Evolutionary conservation across 2,797 vertebrate genomes (phyloP).

Genomic region (Monodelphis domestica): DNA sequence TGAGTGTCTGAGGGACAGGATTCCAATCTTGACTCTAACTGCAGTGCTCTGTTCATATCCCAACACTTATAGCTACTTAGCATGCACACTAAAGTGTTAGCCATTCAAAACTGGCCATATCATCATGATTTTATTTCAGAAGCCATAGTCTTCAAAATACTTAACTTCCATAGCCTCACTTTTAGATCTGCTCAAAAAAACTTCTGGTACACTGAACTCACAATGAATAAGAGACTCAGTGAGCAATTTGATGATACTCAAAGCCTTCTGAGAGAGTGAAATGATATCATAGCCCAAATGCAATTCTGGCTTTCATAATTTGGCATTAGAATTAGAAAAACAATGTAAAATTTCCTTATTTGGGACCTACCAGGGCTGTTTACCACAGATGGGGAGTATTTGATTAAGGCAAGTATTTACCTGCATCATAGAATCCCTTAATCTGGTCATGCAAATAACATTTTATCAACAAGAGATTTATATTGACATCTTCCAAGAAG

Average conservation of each 20-base stretch:
- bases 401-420: conserved; percentile 1
- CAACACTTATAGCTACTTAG: neutral
- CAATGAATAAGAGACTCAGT: neutral
- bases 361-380: neutral
- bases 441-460: conserved; percentile 22
- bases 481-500: conserved; percentile 21
- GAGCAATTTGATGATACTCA: neutral
- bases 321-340: neutral
- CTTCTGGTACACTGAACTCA: neutral
- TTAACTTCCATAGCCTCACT: neutral
- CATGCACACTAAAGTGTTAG: neutral
- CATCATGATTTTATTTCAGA: neutral
- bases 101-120: neutral
- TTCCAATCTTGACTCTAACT: neutral
- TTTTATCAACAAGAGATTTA: conserved; percentile 23
- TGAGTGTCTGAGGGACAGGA: neutral
- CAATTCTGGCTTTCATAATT: neutral
- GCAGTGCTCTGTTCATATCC: neutral
- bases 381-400: neutral
- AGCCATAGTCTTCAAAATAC: neutral
- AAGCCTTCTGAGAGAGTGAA: neutral
- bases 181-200: conserved; percentile 9
- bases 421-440: conserved; percentile 39
- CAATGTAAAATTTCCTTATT: neutral
- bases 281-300: neutral